These are phyloP conservation scores for Regulus satrapa DNA, from an alignment of 2,113 vertebrate genomes.

Conservation along the genomic window DNA sequence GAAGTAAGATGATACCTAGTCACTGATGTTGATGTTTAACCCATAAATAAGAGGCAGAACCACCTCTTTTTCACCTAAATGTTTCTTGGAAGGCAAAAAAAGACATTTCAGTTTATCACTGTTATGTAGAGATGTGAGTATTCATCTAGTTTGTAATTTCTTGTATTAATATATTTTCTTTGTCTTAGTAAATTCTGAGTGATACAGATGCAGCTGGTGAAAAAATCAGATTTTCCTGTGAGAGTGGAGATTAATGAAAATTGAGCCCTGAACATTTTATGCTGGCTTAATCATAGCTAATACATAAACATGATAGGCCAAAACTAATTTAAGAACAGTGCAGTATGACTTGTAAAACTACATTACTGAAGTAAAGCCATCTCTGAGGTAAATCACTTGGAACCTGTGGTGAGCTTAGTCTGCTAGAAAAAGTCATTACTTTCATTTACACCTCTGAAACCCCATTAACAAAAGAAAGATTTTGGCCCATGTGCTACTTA, in stretches of 20 bases:
- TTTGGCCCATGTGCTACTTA: background rate
- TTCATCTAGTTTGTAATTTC: background rate
- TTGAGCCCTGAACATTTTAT: background rate
- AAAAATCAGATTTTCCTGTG: background rate
- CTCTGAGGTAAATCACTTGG: background rate
- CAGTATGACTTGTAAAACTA: background rate
- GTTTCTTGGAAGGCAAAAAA: background rate
- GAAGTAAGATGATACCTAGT: background rate
- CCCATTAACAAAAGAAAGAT: background rate
- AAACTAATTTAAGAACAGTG: background rate
- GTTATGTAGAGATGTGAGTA: background rate
- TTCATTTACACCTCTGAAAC: slow-evolving; percentile 1
- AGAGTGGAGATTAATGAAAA: background rate
- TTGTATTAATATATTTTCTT: background rate
- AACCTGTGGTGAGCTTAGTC: background rate
- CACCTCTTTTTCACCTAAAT: background rate
- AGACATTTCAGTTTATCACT: background rate
- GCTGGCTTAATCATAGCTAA: background rate
- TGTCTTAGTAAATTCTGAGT: background rate
- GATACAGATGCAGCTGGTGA: background rate
- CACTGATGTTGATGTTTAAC: background rate
- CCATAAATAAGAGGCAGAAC: background rate
- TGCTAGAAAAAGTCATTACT: background rate
- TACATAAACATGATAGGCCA: background rate
- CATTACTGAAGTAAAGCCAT: background rate